phyloP scores from a whole-genome alignment of 2,113 vertebrate species.

The Baryphthengus martii region DNA sequence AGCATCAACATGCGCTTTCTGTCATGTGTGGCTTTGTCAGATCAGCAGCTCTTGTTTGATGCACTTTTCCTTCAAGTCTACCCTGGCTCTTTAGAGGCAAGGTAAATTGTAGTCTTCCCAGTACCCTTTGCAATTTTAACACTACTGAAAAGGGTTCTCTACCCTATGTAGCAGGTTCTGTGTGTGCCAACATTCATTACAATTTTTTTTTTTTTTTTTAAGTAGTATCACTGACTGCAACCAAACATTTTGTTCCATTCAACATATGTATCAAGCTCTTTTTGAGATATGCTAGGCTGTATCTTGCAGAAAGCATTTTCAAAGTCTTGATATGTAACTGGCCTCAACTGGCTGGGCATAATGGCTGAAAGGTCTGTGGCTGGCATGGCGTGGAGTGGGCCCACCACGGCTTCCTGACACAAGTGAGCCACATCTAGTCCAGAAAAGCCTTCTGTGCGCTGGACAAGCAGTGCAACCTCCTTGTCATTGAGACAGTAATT shows the following conservation, averaged over 20 bases:
- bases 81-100: constrained; percentile 79
- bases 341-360: constrained; percentile 94
- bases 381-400: constrained; percentile 90
- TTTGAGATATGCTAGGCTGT: constrained; percentile 98
- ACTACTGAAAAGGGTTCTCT: constrained; percentile 80
- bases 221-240: constrained; percentile 91
- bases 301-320: constrained; percentile 99
- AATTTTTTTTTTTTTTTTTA: constrained; percentile 46
- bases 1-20: constrained; percentile 81
- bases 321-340: constrained; percentile 99
- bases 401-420: constrained; percentile 95
- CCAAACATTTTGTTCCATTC: constrained; percentile 99
- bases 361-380: constrained; percentile 91
- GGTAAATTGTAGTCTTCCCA: constrained; percentile 75
- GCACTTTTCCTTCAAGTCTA: constrained; percentile 81
- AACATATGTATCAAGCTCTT: constrained; percentile 97
- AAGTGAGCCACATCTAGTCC: constrained; percentile 94
- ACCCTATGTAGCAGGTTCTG: constrained; percentile 79
- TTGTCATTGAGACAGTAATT: constrained; percentile 99
- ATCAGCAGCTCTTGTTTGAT: constrained; percentile 79
- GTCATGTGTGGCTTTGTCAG: constrained; percentile 79
- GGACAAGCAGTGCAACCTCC: constrained; percentile 96
- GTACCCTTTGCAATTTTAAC: constrained; percentile 77
- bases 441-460: constrained; percentile 98
- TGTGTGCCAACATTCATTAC: constrained; percentile 82